Percentiles rank a stretch among this genome's conserved stretches.
phyloP scores from a whole-genome alignment of 2,797 vertebrate species.

The Synanceia verrucosa region DNA sequence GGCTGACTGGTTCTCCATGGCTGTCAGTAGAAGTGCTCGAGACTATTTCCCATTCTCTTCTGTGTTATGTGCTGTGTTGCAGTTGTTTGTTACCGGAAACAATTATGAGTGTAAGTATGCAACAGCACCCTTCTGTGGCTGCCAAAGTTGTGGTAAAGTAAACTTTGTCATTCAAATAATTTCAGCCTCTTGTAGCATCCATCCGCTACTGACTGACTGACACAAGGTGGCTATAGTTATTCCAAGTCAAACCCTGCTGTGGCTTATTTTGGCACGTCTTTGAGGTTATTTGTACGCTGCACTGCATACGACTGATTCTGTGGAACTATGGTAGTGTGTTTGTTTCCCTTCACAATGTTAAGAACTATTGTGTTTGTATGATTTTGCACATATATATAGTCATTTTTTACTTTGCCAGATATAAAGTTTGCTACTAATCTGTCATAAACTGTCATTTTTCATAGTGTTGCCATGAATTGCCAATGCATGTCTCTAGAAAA shows the following conservation, averaged over 20 bases:
- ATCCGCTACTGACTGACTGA: constrained; percentile 7
- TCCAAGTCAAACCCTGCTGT: background rate
- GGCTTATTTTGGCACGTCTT: constrained; percentile 1
- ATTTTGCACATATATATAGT: constrained; percentile 4
- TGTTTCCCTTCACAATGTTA: no score
- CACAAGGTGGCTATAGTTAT: background rate
- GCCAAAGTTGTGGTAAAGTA: background rate
- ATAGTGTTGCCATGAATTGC: constrained; percentile 21
- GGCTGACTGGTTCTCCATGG: background rate
- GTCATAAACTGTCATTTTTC: constrained; percentile 22
- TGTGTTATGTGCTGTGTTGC: accelerated
- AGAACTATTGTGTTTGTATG: background rate
- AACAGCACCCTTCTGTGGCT: background rate
- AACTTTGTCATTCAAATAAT: background rate
- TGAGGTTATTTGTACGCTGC: background rate
- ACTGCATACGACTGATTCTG: background rate
- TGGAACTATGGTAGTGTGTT: constrained; percentile 13
- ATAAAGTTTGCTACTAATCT: background rate
- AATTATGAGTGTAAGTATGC: accelerated
- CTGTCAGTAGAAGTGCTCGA: background rate
- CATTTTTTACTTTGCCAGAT: background rate
- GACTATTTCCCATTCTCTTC: background rate
- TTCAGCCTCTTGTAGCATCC: background rate
- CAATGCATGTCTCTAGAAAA: constrained; percentile 35
- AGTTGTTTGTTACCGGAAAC: background rate